These are phyloP conservation scores for Protophormia terraenovae DNA, from an alignment of 2,888 invertebrate genomes.

Conservation along the genomic window DNA sequence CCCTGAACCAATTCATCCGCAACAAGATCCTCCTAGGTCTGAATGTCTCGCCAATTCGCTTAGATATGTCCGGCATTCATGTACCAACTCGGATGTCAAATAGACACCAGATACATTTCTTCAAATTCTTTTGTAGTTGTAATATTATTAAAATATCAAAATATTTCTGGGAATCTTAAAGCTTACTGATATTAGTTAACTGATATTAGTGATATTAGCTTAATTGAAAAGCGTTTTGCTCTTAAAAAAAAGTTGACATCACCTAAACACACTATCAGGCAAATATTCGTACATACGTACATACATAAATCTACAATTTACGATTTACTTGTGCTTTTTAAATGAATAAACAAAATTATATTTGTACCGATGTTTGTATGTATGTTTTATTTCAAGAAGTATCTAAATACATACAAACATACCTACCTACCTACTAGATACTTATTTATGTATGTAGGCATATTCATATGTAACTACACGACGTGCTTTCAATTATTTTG, in stretches of 20 bases:
- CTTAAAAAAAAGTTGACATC: neutral
- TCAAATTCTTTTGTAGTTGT: too few species aligned
- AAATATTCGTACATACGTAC: neutral
- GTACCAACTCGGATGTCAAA: too few species aligned
- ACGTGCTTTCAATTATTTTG: slow-evolving; percentile 46
- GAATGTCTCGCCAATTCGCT: too few species aligned
- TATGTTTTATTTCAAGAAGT: neutral
- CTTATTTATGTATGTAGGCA: neutral
- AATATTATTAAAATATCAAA: too few species aligned
- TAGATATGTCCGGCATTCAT: too few species aligned
- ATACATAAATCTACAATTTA: slow-evolving; percentile 19
- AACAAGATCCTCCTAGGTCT: too few species aligned
- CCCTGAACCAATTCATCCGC: too few species aligned
- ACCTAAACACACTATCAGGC: neutral
- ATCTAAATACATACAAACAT: neutral
- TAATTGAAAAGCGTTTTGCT: too few species aligned
- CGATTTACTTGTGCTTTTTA: slow-evolving; percentile 41
- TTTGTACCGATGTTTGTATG: slow-evolving; percentile 9
- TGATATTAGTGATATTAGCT: too few species aligned
- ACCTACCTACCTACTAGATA: neutral
- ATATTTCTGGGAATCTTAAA: too few species aligned
- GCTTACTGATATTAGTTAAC: too few species aligned
- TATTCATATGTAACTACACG: slow-evolving; percentile 3
- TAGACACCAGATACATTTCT: too few species aligned
- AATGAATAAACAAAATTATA: slow-evolving; percentile 31